Evolutionary conservation across 2,888 invertebrate species (phyloP).

Genomic region (Sminthurides aquaticus): DNA sequence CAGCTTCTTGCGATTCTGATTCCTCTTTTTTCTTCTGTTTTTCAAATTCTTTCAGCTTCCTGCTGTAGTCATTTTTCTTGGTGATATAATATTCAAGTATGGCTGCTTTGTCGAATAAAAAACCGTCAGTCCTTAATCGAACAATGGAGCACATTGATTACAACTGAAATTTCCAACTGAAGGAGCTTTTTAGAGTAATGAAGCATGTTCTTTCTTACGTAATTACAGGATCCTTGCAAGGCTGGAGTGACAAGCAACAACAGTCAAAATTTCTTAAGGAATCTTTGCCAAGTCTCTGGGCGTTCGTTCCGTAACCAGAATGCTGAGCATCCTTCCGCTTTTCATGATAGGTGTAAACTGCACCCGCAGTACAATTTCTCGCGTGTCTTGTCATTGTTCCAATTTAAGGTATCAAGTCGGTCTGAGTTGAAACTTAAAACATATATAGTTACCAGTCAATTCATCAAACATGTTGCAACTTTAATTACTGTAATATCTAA

Average conservation of each 20-base stretch:
- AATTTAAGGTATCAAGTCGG: too few relatives aligned
- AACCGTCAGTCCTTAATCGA: constrained; percentile 66
- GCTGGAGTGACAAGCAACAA: constrained; percentile 92
- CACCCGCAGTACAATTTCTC: constrained; percentile 94
- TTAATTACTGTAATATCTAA: too few relatives aligned
- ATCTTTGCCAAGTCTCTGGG: constrained; percentile 74
- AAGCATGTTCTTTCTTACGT: constrained; percentile 58
- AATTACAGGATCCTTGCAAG: constrained; percentile 85
- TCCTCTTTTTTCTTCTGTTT: constrained; percentile 72
- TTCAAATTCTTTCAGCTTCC: constrained; percentile 86
- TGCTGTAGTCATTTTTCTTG: constrained; percentile 83
- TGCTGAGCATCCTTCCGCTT: constrained; percentile 90
- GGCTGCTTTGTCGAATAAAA: constrained; percentile 92
- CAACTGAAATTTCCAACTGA: constrained; percentile 2
- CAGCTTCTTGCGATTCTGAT: constrained; percentile 61
- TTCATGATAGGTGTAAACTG: constrained; percentile 97
- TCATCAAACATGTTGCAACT: too few relatives aligned
- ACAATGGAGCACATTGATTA: background rate
- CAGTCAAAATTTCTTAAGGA: constrained; percentile 94
- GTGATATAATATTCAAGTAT: constrained; percentile 89
- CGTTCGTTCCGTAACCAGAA: constrained; percentile 57
- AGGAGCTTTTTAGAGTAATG: background rate
- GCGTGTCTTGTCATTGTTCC: constrained; percentile 83
- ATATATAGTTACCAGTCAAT: too few relatives aligned
- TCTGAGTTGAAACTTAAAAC: background rate